Base-by-base conservation (phyloP, 2,888 invertebrate genomes). In the Saturnia japonica region DNA sequence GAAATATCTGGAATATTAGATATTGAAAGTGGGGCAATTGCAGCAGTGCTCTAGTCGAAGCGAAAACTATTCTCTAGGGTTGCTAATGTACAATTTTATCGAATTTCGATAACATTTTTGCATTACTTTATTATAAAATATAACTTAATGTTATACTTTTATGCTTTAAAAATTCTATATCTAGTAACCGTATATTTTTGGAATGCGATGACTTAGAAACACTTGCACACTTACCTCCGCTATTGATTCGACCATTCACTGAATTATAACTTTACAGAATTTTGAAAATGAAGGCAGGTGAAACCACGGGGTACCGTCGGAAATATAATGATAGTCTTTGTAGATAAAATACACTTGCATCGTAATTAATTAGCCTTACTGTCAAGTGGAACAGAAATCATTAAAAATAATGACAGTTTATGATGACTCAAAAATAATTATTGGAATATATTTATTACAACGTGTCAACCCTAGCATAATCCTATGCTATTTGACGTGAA, bases 11-110 rank as follows among this genome's bases (percentile, higher is more conserved):
- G 76, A 74, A 81, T 81, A 83, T 84, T 82, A 81, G 79, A 79
- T 80, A 82, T 79, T 77, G 78, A 74, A 77, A 75, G 76, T 77
- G 66, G 72, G 77, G 75, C 82, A 85, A 85, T 84, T 82, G 81
- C 79, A 72, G 80, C 67, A 62, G 72, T 73, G 70, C 74, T 74
- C 74, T 76, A 79, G 74, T 77, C 75, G 77, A 73, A 19, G 74
- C 77, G 74, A 64, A 40, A 71, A 64, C 67, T 67, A 68, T 71
- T 16, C 34, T 6, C 7, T 73, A 82, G 80, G 82, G 81, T 8
- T 80, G 75, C 6, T 71, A 68, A 54, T 25, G n/a, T 28, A 64
- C 54, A 42, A 40, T 64, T 67, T 67, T 67, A 67, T 45, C 47
- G 67, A 45, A 67, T 67, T 45, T 45, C 47, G 64, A 64, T 64